Evolutionary conservation across 2,888 invertebrate genomes (phyloP).

Genomic region (Hyalella azteca): DNA sequence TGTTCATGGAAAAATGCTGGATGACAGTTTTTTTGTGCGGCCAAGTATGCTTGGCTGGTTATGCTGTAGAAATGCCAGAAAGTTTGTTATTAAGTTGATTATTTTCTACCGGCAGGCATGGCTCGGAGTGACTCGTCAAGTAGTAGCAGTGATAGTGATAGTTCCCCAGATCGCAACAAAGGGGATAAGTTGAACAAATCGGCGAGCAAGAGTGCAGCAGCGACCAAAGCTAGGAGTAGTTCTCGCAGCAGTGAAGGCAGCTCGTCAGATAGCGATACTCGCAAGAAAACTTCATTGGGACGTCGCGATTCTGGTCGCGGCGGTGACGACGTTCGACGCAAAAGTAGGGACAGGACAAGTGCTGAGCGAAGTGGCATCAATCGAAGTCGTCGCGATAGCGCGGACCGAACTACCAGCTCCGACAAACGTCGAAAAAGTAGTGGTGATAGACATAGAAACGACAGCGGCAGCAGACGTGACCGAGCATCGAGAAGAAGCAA

Average conservation of each 20-base stretch:
- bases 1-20: no score
- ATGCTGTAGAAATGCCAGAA: no score
- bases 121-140: constrained; percentile 13
- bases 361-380: background rate
- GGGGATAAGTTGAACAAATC: background rate
- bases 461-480: background rate
- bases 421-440: background rate
- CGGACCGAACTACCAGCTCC: background rate
- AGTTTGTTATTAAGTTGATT: background rate
- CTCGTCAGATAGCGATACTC: background rate
- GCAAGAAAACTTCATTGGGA: background rate
- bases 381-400: background rate
- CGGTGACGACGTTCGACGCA: background rate
- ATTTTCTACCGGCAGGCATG: background rate
- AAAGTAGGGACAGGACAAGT: background rate
- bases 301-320: background rate
- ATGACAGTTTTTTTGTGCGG: no score
- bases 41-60: no score
- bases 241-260: constrained; percentile 1
- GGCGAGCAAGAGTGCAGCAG: background rate
- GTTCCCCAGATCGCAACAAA: background rate
- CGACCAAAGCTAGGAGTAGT: background rate
- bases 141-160: background rate
- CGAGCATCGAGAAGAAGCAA: background rate
- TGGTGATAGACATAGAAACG: background rate